Percentiles rank a stretch among this genome's conserved stretches.
Evolutionary conservation across 2,888 invertebrate species (phyloP).

Genomic region (Andrena trimmerana): DNA sequence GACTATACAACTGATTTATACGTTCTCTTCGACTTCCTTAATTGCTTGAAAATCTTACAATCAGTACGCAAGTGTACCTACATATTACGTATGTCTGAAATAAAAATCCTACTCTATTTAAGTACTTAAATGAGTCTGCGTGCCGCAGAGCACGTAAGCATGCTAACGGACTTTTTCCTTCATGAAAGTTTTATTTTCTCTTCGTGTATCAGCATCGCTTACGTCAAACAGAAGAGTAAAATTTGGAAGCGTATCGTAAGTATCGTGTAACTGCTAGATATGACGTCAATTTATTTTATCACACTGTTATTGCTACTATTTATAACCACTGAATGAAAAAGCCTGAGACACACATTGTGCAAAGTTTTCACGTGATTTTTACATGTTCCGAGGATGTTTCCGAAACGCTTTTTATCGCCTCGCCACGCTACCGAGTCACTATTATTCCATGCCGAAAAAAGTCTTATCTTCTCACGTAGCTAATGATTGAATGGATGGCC

Average conservation of each 20-base stretch:
- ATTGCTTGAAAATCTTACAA: too few species aligned
- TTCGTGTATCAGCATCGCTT: conserved; percentile 22
- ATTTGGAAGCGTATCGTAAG: conserved; percentile 41
- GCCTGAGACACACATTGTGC: conserved; percentile 8
- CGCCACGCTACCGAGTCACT: too few species aligned
- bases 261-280: conserved; percentile 19
- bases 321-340: conserved; percentile 26
- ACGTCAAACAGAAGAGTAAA: conserved; percentile 44
- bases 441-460: background rate
- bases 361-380: conserved; percentile 25
- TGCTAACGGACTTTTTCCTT: background rate
- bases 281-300: conserved; percentile 55
- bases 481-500: too few species aligned
- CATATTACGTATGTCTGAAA: too few species aligned
- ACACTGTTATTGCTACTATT: conserved; percentile 44
- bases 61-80: too few species aligned
- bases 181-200: background rate
- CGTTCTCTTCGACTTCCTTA: too few species aligned
- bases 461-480: background rate
- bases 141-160: background rate
- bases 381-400: background rate
- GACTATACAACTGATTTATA: too few species aligned
- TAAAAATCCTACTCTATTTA: background rate
- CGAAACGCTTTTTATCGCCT: background rate
- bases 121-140: background rate